Base-by-base conservation (phyloP, 2,888 invertebrate genomes). In the Oxystoma pomonae region DNA sequence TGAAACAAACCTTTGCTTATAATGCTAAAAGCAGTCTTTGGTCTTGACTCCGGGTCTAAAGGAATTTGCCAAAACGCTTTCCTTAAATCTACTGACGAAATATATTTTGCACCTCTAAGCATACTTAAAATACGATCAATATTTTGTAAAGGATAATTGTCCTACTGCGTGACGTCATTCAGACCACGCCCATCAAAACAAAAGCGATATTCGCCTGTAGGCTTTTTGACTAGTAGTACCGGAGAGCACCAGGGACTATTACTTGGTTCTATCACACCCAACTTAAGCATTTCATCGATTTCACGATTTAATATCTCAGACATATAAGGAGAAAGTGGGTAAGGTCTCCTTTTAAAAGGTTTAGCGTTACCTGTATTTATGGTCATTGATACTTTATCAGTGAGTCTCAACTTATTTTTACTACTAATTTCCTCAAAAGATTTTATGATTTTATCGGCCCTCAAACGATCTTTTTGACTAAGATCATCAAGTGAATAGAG, bases 11-110 rank as follows among this genome's bases (percentile, higher is more conserved):
- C 75, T 35, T 71, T 62, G 9, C 72, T 69, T 1, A 71, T 71
- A 0, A 76, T 68, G 16, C 67, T 63, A 67, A 76, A 77, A 2
- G 75, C 74, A 19, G 74, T 73, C 62, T 74, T 73, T 58, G 71
- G 71, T 49, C 20, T 35, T 1, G 57, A 61, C 5, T 16, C 16
- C 22, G 51, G 53, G 20, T 62, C 59, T 50, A 65, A 52, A 22
- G 61, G 65, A 49, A 67, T 63, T 35, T 66, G 60, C 62, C 65
- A 66, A 55, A 35, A 35, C 12, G 60, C 58, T 63, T 62, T 66
- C 53, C 61, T 51, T 3, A 66, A 20, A 55, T 67, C 67, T 12
- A 66, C 64, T 1, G 66, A 63, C 12, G 65, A 65, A n/a, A 67
- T 62, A 64, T 51, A 65, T 50, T 61, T 65, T 1, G 66, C 35